Evolutionary conservation across 1,140 invertebrate genomes (phyloP).

Genomic region (Scaptomyza hsui): DNA sequence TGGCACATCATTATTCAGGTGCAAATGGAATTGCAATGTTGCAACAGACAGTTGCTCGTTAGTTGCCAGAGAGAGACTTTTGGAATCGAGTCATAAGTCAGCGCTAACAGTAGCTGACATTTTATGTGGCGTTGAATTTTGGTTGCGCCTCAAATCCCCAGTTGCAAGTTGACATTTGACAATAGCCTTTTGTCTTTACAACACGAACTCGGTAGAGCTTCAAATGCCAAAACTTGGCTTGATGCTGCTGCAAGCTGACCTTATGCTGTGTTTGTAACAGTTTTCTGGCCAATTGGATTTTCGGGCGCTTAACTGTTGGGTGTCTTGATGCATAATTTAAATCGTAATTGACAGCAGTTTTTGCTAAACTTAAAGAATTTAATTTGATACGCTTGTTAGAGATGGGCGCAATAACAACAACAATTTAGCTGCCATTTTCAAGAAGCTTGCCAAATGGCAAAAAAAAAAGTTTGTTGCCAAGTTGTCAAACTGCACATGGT

Average conservation of each 20-base stretch:
- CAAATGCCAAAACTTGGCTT: conserved; percentile 15
- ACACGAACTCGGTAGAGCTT: background rate
- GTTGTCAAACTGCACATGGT: background rate
- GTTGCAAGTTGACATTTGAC: conserved; percentile 31
- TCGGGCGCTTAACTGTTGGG: no score
- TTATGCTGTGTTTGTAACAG: conserved; percentile 12
- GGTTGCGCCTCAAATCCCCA: background rate
- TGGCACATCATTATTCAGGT: conserved; percentile 60
- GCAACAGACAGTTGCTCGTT: conserved; percentile 15
- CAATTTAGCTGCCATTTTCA: conserved; percentile 25
- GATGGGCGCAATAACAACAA: conserved; percentile 5
- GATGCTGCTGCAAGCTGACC: conserved; percentile 16
- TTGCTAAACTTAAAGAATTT: conserved; percentile 54
- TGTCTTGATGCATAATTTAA: conserved; percentile 59
- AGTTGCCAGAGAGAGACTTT: no score
- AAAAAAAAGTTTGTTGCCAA: background rate
- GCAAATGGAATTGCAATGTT: conserved; percentile 45
- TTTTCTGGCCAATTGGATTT: background rate
- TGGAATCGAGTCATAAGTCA: conserved; percentile 26
- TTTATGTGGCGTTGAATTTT: conserved; percentile 29
- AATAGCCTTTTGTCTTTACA: conserved; percentile 2
- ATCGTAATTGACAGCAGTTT: conserved; percentile 52
- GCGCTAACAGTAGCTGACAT: conserved; percentile 34
- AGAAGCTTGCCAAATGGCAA: background rate
- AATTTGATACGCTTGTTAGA: conserved; percentile 31